phyloP scores from a whole-genome alignment of 1,140 invertebrate species.

The Papilio helenus region DNA sequence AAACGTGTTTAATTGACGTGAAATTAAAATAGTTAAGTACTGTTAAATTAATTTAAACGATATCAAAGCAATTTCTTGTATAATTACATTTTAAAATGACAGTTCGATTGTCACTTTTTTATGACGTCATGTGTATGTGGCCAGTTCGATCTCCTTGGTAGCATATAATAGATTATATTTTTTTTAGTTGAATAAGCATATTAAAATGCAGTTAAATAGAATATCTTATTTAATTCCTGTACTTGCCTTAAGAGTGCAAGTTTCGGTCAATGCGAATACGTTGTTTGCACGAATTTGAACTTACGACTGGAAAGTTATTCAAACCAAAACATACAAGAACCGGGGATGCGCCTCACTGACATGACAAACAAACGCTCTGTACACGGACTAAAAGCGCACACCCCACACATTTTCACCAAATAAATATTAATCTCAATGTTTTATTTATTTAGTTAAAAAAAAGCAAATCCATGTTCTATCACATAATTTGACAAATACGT shows the following conservation, averaged over 20 bases:
- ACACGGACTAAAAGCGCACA: constrained; percentile 1
- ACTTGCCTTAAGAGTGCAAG: not conserved
- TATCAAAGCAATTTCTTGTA: not conserved
- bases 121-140: not conserved
- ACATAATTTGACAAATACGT: not conserved
- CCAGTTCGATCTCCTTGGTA: not conserved
- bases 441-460: no score
- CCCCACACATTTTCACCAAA: not conserved
- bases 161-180: no score
- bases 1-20: not conserved
- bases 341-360: constrained; percentile 31
- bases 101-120: not conserved
- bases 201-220: not conserved
- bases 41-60: not conserved
- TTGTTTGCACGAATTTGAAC: constrained; percentile 1
- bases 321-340: constrained; percentile 28
- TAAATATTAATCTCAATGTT: not conserved
- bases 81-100: not conserved
- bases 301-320: constrained; percentile 17
- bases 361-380: constrained; percentile 23
- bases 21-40: not conserved
- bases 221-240: not conserved
- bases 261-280: not conserved
- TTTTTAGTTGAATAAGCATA: not conserved
- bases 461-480: no score